Evolutionary conservation across 2,888 invertebrate genomes (phyloP).

Genomic region (Amphipoea lucens): DNA sequence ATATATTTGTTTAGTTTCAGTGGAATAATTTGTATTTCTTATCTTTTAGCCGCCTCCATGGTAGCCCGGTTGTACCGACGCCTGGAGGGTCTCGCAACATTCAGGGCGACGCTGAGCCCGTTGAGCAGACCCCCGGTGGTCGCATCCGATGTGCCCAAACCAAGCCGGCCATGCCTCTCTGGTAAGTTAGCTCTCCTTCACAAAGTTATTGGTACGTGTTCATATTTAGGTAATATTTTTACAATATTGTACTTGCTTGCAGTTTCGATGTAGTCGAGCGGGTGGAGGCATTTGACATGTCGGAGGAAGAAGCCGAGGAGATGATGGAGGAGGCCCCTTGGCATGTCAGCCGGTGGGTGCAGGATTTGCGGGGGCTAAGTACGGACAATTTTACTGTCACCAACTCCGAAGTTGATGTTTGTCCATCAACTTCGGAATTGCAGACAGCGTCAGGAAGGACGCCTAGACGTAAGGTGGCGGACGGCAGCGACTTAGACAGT

Average conservation of each 20-base stretch:
- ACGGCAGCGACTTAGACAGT: slow-evolving; percentile 1
- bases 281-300: slow-evolving; percentile 5
- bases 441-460: too few relatives aligned
- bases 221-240: neutral
- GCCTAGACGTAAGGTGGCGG: neutral
- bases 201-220: neutral
- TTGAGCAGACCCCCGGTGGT: neutral
- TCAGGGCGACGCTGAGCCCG: neutral
- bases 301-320: neutral
- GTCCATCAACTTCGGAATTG: neutral
- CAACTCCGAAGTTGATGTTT: neutral
- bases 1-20: neutral
- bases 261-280: neutral
- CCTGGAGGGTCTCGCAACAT: neutral
- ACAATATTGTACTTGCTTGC: too few relatives aligned
- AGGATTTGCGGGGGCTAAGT: neutral
- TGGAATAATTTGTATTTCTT: neutral
- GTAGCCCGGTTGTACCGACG: neutral
- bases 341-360: neutral
- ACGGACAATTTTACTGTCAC: neutral
- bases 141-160: neutral
- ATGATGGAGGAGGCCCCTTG: neutral
- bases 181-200: slow-evolving; percentile 3
- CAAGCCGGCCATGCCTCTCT: neutral
- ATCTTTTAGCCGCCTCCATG: neutral